phyloP scores from a whole-genome alignment of 2,113 vertebrate genomes.

The Pygoscelis adeliae region DNA sequence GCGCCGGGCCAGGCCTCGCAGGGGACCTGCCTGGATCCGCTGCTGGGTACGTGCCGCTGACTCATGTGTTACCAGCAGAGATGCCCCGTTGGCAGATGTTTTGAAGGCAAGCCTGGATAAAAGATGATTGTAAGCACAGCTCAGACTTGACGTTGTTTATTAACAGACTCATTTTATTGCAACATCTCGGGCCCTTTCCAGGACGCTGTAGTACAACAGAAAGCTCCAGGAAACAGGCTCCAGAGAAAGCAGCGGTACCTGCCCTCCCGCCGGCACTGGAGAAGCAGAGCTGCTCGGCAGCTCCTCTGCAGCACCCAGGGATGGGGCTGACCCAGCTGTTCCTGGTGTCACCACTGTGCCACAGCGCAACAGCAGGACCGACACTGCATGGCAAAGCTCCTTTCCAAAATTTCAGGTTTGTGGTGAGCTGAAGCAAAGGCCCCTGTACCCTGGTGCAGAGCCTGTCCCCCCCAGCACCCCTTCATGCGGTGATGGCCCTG shows the following conservation, averaged over 20 bases:
- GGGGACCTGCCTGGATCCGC: neutral
- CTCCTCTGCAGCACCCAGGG: neutral
- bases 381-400: neutral
- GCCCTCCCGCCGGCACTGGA: neutral
- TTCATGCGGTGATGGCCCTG: fast-evolving
- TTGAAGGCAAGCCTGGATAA: neutral
- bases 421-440: neutral
- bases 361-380: neutral
- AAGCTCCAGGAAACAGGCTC: neutral
- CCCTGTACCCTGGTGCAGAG: neutral
- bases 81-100: neutral
- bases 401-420: neutral
- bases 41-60: fast-evolving
- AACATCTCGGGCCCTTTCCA: neutral
- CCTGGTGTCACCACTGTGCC: fast-evolving
- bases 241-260: fast-evolving
- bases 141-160: neutral
- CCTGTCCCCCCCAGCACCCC: neutral
- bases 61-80: neutral
- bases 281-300: neutral
- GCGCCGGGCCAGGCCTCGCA: fast-evolving
- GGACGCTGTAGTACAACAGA: neutral
- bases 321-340: neutral
- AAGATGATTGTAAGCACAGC: neutral
- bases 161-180: neutral